These are phyloP conservation scores for Scelioninae gen. 1 DNA, from an alignment of 2,888 invertebrate species.

Conservation along the genomic window DNA sequence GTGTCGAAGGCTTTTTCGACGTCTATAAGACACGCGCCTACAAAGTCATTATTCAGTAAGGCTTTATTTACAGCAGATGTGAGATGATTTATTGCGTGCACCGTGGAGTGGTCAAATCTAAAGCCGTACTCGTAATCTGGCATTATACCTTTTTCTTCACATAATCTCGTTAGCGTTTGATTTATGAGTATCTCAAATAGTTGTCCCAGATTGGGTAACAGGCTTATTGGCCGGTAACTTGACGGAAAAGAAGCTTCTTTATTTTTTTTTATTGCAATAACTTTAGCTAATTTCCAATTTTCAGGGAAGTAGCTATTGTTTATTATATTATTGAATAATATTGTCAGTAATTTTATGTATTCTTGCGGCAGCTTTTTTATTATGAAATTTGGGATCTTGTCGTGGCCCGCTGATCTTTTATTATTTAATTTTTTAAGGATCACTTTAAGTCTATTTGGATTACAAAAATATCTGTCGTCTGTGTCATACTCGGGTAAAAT, in stretches of 20 bases:
- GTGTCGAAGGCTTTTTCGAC: no score
- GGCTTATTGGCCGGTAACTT: constrained; percentile 1
- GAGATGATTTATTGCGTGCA: background rate
- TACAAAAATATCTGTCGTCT: no score
- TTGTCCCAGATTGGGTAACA: background rate
- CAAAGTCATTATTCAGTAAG: no score
- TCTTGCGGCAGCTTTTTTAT: no score
- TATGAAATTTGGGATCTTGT: no score
- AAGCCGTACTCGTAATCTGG: background rate
- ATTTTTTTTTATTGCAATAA: constrained; percentile 30
- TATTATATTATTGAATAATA: constrained; percentile 7
- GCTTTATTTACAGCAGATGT: no score
- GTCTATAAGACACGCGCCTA: no score
- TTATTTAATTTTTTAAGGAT: no score
- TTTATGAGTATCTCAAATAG: background rate
- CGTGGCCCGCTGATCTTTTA: no score
- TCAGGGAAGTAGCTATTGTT: constrained; percentile 14
- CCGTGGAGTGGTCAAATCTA: background rate
- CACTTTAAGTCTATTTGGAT: no score
- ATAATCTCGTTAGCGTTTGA: background rate
- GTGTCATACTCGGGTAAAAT: no score
- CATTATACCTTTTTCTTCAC: background rate
- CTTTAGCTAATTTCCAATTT: constrained; percentile 8
- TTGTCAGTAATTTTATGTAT: background rate
- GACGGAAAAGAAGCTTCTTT: background rate